Conservation (phyloP, 2,797 vertebrate species). For the Staurois parvus region DNA sequence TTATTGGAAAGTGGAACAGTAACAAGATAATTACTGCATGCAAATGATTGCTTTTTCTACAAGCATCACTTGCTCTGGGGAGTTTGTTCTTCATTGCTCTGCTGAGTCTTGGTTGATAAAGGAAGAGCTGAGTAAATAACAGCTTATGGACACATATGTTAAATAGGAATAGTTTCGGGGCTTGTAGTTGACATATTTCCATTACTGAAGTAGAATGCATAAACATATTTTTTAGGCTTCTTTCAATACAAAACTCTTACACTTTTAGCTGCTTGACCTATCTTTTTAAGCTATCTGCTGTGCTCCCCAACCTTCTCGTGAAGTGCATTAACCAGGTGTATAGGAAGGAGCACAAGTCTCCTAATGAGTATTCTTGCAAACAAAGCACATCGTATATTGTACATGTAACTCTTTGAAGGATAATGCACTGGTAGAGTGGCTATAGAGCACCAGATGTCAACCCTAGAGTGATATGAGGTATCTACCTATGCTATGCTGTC, state of each 20-base stretch:
- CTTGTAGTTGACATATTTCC: not conserved
- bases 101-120: constrained; percentile 26
- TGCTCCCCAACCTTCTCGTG: too few species aligned
- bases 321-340: too few species aligned
- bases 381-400: too few species aligned
- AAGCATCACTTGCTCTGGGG: not conserved
- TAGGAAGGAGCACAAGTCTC: too few species aligned
- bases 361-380: too few species aligned
- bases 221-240: too few species aligned
- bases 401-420: too few species aligned
- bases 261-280: not conserved
- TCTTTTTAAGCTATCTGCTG: too few species aligned
- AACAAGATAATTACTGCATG: constrained; percentile 51
- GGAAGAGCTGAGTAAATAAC: constrained; percentile 12
- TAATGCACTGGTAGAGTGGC: too few species aligned
- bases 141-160: not conserved
- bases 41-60: constrained; percentile 62
- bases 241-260: not conserved
- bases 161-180: not conserved
- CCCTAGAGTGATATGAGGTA: too few species aligned
- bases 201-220: not conserved
- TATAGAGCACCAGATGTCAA: too few species aligned
- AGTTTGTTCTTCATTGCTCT: constrained; percentile 29
- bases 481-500: too few species aligned
- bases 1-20: constrained; percentile 32